Base-by-base conservation (phyloP, 2,797 vertebrate species). In the Adelosebastes latens region DNA sequence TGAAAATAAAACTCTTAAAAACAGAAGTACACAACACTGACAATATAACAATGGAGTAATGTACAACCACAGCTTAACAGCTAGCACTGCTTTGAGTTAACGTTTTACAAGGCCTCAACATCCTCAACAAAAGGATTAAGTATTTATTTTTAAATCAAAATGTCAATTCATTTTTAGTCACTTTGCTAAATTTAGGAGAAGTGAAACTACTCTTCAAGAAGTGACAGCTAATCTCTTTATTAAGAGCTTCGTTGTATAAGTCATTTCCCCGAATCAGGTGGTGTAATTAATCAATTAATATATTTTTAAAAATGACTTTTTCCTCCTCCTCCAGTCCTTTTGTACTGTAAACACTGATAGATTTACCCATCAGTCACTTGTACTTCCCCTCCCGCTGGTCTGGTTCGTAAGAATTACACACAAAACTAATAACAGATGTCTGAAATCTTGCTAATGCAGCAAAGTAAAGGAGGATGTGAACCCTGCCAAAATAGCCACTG, bases 351-450 rank as follows among this genome's bases (percentile, higher is more conserved):
- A 25, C 3, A 25, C 5, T 18, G 11, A 53, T 39, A 8, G 24
- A 39, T 62, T 75, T 75, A 67, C 14, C 31, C 74, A 6, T 24
- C 10, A 65, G 31, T 64, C 39, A 46, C 14, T 29, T 56, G 24
- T 49, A 62, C 68, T 88, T 70, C n/a, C 66, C 24, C 31, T 29
- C 13, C 6, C 0, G 0, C 3, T 55, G n/a, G 14, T 61, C 56
- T 25, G 1, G 5, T 81, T 82, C 78, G 73, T 55, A 8, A 75
- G 75, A 82, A 87, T 60, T 67, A 16, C 18, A 42, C 16, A 18
- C 8, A 58, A 24, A 52, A 27, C 6, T 55, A 24, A 61, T 36
- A 65, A 39, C 20, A 32, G 16, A 61, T 24, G 24, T 36, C 18
- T 36, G 24, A 58, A 52, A 31, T 53, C 8, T 75, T 69, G 58